Conservation (phyloP, 53 echinoderm and acorn worm genomes). For the Arbacia lixula region DNA sequence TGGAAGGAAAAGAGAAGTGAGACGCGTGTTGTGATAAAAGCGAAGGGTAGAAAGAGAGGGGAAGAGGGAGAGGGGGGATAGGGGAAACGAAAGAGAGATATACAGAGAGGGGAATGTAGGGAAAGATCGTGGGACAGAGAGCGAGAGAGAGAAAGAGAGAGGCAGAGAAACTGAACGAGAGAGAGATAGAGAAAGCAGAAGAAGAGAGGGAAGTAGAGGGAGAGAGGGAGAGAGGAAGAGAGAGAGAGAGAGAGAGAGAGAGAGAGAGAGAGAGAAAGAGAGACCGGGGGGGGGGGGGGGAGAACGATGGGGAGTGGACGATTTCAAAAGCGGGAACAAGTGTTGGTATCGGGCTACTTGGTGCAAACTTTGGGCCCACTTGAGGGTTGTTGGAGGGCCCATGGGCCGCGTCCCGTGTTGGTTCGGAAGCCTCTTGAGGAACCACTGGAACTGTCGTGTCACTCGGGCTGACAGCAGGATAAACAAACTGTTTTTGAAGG, state of each 20-base stretch:
- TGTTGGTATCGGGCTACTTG: too few relatives aligned
- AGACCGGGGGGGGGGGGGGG: not conserved
- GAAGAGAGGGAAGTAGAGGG: not conserved
- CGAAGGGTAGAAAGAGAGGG: not conserved
- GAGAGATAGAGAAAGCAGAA: not conserved
- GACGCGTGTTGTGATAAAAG: too few relatives aligned
- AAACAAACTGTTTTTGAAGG: slow-evolving; percentile 37
- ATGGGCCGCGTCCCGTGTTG: not conserved
- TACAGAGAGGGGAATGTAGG: not conserved
- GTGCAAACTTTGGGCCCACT: slow-evolving; percentile 21
- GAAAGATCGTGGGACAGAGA: not conserved
- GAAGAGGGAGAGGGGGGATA: not conserved
- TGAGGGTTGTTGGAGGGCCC: slow-evolving; percentile 1
- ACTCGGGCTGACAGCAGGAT: slow-evolving; percentile 13
- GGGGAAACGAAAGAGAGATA: not conserved
- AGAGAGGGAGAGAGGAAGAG: not conserved
- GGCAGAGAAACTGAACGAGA: not conserved
- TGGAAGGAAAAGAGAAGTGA: not conserved
- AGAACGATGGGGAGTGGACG: not conserved
- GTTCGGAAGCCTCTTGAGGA: slow-evolving; percentile 14
- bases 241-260: not conserved
- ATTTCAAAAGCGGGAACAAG: too few relatives aligned
- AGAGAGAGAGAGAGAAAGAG: not conserved
- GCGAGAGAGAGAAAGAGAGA: not conserved
- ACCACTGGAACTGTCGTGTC: not conserved